Evolutionary conservation across 2,113 vertebrate species (phyloP).

Genomic region (Corydoras sp.): DNA sequence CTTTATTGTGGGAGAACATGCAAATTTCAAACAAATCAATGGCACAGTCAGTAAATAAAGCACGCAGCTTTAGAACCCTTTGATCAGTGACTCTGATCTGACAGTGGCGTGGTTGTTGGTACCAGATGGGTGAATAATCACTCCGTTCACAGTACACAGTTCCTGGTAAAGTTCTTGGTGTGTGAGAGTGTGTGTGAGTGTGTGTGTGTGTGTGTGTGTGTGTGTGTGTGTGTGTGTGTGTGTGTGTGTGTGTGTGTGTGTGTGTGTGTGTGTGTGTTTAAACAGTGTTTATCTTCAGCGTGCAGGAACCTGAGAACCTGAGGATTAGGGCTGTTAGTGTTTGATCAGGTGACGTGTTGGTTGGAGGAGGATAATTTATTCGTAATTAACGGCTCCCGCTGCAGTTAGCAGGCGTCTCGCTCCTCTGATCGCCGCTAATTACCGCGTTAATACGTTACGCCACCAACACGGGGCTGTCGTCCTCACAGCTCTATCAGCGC

Average conservation of each 20-base stretch:
- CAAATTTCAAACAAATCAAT: too few species aligned
- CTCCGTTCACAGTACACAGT: too few species aligned
- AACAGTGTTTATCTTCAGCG: not conserved
- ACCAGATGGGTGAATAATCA: too few species aligned
- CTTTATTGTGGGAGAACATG: too few species aligned
- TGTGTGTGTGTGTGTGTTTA: not conserved
- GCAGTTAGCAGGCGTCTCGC: not conserved
- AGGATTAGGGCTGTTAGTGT: too few species aligned
- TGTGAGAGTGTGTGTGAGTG: not conserved
- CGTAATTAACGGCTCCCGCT: not conserved
- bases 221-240: not conserved
- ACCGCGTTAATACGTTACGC: not conserved
- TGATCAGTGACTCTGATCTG: too few species aligned
- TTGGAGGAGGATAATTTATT: not conserved
- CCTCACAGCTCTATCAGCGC: not conserved
- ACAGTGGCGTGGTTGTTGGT: too few species aligned
- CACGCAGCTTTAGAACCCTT: too few species aligned
- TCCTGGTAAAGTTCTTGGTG: too few species aligned
- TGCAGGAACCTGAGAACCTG: not conserved
- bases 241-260: not conserved
- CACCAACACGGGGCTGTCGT: not conserved
- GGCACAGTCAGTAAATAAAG: too few species aligned
- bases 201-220: not conserved
- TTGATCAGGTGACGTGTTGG: not conserved
- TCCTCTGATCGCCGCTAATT: conserved; percentile 11